These are phyloP conservation scores for Cephalopterus ornatus DNA, from an alignment of 2,113 vertebrate species.

Conservation along the genomic window DNA sequence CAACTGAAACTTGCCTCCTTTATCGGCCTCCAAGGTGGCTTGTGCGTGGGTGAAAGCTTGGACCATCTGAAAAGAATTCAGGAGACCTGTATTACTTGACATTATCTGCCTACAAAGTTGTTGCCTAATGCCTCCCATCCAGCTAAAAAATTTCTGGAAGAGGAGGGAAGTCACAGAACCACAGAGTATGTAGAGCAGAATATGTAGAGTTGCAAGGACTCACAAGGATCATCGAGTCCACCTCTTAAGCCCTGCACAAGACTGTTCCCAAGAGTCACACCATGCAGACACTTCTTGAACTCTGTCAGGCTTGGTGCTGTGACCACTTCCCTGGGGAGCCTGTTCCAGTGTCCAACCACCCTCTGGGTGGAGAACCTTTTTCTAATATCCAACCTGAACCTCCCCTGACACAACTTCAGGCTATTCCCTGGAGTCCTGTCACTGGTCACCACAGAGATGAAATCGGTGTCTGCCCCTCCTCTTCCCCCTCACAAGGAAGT, in stretches of 20 bases:
- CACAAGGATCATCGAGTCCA: neutral
- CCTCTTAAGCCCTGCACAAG: neutral
- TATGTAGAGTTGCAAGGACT: neutral
- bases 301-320: neutral
- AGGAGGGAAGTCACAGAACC: neutral
- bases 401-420: neutral
- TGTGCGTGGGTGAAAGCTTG: slow-evolving; percentile 88
- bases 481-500: neutral
- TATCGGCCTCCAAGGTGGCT: slow-evolving; percentile 81
- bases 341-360: neutral
- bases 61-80: slow-evolving; percentile 78
- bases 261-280: neutral
- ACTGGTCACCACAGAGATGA: neutral
- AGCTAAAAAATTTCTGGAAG: neutral
- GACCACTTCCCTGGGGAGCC: neutral
- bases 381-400: neutral
- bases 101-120: neutral
- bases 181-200: neutral
- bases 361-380: neutral
- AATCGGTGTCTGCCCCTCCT: neutral
- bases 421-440: neutral
- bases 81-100: neutral
- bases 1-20: slow-evolving; percentile 86
- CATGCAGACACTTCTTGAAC: neutral
- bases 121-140: neutral